Evolutionary conservation across 2,888 invertebrate genomes (phyloP).

Genomic region (Megalurothrips usitatus): DNA sequence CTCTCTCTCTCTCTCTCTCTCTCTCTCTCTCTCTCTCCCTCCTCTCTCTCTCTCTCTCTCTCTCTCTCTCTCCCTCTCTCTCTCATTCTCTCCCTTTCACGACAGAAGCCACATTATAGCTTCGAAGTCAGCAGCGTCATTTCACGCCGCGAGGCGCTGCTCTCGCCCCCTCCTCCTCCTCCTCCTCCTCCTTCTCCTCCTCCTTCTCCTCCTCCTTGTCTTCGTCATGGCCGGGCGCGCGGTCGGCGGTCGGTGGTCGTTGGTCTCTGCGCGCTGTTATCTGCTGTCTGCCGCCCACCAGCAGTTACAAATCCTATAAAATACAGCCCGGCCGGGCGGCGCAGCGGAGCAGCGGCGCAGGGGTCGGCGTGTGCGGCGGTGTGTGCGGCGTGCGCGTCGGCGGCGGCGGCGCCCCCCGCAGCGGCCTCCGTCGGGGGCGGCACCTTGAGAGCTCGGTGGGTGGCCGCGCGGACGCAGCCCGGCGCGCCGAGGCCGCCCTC

Average conservation of each 20-base stretch:
- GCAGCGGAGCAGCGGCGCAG: not conserved
- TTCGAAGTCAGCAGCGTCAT: too few species aligned
- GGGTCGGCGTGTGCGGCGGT: not conserved
- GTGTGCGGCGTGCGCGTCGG: not conserved
- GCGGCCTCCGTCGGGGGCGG: not conserved
- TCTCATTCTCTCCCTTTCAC: not conserved
- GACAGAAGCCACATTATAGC: not conserved
- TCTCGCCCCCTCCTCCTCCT: not conserved
- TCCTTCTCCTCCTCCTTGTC: too few species aligned
- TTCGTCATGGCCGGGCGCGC: too few species aligned
- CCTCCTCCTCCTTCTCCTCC: too few species aligned
- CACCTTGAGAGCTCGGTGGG: not conserved
- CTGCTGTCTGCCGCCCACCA: not conserved
- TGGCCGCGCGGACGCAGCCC: not conserved
- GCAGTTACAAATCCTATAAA: constrained; percentile 21
- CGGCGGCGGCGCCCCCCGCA: too few species aligned
- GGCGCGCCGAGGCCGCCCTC: not conserved
- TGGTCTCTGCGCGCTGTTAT: not conserved
- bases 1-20: too few species aligned
- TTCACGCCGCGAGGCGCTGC: too few species aligned
- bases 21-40: too few species aligned
- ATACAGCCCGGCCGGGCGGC: not conserved
- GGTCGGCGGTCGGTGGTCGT: too few species aligned
- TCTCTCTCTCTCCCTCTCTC: not conserved
- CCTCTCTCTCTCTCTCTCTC: too few species aligned